A percentile compares a stretch with the other conserved stretches of the same genome.
Evolutionary conservation across 1,140 invertebrate species (phyloP).

Genomic region (Eriosoma lanigerum): DNA sequence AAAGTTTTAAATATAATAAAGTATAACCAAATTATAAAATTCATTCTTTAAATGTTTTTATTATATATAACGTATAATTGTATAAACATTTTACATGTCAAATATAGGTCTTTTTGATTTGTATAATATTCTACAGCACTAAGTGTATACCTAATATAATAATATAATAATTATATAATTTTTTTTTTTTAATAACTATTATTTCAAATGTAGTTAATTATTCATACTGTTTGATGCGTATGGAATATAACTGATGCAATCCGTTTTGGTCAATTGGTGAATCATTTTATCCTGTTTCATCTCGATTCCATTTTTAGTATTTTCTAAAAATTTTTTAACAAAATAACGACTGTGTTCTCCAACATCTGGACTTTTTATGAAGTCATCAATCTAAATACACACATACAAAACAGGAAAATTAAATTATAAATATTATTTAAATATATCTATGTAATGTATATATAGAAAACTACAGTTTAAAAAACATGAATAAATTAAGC

Average conservation of each 20-base stretch:
- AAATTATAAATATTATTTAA: slow-evolving; percentile 34
- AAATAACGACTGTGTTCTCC: slow-evolving; percentile 73
- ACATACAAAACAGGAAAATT: slow-evolving; percentile 58
- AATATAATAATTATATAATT: no score
- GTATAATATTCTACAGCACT: no score
- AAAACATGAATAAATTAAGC: slow-evolving; percentile 15
- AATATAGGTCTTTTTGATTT: no score
- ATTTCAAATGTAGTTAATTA: neutral
- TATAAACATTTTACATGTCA: no score
- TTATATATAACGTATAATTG: no score
- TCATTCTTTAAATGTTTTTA: no score
- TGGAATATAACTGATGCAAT: slow-evolving; percentile 44
- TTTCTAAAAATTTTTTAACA: slow-evolving; percentile 68
- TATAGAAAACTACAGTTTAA: neutral
- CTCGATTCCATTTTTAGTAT: slow-evolving; percentile 64
- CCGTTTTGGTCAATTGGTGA: slow-evolving; percentile 59
- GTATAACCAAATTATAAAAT: no score
- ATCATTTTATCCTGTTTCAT: slow-evolving; percentile 58
- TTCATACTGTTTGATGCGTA: no score
- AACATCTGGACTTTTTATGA: slow-evolving; percentile 70
- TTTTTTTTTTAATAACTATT: no score
- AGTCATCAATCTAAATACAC: slow-evolving; percentile 71
- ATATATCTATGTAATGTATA: no score
- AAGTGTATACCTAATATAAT: no score
- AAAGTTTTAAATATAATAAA: no score